Percentiles rank a stretch among this genome's conserved stretches.
Conservation (phyloP, 2,113 vertebrate species). For the Hyla sarda region DNA sequence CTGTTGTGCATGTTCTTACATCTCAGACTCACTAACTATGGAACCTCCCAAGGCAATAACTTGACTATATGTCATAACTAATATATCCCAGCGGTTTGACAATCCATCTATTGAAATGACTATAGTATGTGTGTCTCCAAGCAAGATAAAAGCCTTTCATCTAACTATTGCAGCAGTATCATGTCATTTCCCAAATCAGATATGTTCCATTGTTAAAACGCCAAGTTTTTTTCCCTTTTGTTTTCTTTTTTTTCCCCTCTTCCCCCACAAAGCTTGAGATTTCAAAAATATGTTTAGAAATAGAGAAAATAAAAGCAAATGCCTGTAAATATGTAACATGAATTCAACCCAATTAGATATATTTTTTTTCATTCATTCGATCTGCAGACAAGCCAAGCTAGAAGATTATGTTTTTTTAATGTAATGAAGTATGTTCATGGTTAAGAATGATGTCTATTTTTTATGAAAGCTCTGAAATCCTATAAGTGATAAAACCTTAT, state of each 20-base stretch:
- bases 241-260: slow-evolving; percentile 51
- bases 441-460: not conserved
- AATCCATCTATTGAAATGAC: slow-evolving; percentile 65
- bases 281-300: slow-evolving; percentile 44
- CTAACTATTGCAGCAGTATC: slow-evolving; percentile 60
- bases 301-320: slow-evolving; percentile 49
- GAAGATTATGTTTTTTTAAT: not conserved
- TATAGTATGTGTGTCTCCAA: slow-evolving; percentile 59
- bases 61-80: slow-evolving; percentile 64
- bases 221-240: not conserved
- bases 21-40: slow-evolving; percentile 57
- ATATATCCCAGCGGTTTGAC: slow-evolving; percentile 63
- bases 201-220: slow-evolving; percentile 63
- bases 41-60: slow-evolving; percentile 63
- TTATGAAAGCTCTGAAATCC: too few relatives aligned
- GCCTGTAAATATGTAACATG: slow-evolving; percentile 47
- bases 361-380: slow-evolving; percentile 20
- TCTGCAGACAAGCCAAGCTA: not conserved
- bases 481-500: too few relatives aligned
- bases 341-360: not conserved
- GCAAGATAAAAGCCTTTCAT: slow-evolving; percentile 64
- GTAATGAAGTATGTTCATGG: not conserved
- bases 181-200: slow-evolving; percentile 63
- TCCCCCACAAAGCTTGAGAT: slow-evolving; percentile 38
- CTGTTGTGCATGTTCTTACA: slow-evolving; percentile 54